A percentile compares a stretch with the other conserved stretches of the same genome.
phyloP scores from a whole-genome alignment of 2,113 vertebrate genomes.

The Rhynchomys soricoides region DNA sequence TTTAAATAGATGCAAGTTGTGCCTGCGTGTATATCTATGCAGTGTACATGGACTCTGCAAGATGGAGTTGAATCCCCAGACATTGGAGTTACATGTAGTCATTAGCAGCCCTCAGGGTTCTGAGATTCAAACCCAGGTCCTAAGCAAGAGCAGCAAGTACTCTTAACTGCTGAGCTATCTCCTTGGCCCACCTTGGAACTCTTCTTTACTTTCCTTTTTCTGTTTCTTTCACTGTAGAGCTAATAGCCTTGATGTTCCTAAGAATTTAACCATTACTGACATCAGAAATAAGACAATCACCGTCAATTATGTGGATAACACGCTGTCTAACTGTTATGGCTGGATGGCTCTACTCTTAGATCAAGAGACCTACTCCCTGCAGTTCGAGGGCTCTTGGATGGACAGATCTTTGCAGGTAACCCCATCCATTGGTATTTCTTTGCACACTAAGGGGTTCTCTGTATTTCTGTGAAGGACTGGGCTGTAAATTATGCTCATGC shows the following conservation, averaged over 20 bases:
- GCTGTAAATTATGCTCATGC: not conserved
- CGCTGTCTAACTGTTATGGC: conserved; percentile 83
- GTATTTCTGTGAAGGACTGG: not conserved
- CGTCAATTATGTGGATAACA: conserved; percentile 84
- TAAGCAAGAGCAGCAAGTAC: not conserved
- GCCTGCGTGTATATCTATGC: not conserved
- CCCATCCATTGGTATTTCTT: rapidly evolving
- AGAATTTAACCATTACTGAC: conserved; percentile 84
- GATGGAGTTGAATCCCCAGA: not conserved
- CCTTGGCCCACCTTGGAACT: not conserved
- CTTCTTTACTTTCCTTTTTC: not conserved
- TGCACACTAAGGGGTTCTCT: not conserved
- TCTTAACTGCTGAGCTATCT: not conserved
- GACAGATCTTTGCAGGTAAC: conserved; percentile 83
- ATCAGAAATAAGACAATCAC: conserved; percentile 83
- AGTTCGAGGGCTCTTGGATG: conserved; percentile 73
- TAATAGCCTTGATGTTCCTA: conserved; percentile 68
- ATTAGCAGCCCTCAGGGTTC: not conserved
- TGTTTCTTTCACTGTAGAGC: conserved; percentile 74
- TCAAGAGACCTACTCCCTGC: conserved; percentile 82
- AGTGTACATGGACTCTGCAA: not conserved
- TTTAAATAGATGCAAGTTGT: not conserved
- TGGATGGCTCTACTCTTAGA: conserved; percentile 87
- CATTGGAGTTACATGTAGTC: not conserved
- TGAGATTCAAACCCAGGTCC: not conserved